Evolutionary conservation across 2,113 vertebrate species (phyloP).

Genomic region (Sardina pilchardus): DNA sequence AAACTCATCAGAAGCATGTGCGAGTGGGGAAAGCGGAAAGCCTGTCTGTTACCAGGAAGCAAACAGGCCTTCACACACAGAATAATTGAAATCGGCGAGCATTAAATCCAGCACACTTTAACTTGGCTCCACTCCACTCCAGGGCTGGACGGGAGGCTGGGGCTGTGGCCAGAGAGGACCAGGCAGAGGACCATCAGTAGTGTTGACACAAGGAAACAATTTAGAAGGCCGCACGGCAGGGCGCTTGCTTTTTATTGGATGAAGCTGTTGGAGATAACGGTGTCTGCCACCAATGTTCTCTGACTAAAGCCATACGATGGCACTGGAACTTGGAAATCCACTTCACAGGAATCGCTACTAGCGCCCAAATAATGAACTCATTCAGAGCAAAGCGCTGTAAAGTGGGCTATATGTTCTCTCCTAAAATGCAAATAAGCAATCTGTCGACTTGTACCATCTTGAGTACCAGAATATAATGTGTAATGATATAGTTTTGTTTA

Average conservation of each 20-base stretch:
- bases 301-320: neutral
- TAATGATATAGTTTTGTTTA: neutral
- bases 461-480: neutral
- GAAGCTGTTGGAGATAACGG: conserved; percentile 26
- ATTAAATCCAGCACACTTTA: conserved; percentile 21
- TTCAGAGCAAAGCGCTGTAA: neutral
- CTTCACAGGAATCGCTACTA: neutral
- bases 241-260: neutral
- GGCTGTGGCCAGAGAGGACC: neutral
- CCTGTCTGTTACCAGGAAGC: conserved; percentile 20
- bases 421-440: neutral
- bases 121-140: conserved; percentile 6
- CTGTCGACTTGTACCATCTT: neutral
- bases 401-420: neutral
- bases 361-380: neutral
- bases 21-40: neutral
- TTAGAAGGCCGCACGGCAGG: conserved; percentile 1
- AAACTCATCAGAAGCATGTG: conserved; percentile 1
- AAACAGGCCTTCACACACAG: neutral
- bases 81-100: conserved; percentile 32
- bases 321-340: neutral
- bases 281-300: no score
- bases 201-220: conserved; percentile 29
- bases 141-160: neutral
- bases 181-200: neutral